Base-by-base conservation (phyloP, 2,888 invertebrate genomes). In the Meta bourneti region DNA sequence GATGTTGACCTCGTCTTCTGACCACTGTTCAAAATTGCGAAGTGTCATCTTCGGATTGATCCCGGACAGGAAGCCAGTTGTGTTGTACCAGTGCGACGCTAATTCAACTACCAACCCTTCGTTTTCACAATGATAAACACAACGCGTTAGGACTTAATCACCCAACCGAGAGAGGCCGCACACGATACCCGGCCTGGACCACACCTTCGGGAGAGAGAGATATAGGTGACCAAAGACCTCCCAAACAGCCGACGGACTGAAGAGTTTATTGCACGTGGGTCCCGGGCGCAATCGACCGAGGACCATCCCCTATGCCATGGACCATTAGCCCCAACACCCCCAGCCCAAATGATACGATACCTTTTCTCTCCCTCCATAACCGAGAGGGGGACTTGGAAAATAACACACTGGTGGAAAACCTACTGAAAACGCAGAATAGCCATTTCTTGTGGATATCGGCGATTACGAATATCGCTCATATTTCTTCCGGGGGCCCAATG, bases 261-360 rank as follows among this genome's bases (percentile, higher is more conserved):
- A 61, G 78, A 75, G 69, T 91, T 91, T 91, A 91, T 91, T 87
- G 87, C 91, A 77, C 71, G 79, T 81, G 88, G 81, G 74, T n/a
- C 70, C 72, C 71, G 86, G 16, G 86, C 69, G 91, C 91, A 91
- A 91, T 91, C 87, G 91, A 74, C 49, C 91, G 78, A 48, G 78
- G 86, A n/a, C 87, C 87, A 91, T 91, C 83, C 72, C 78, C 81
- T 11, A 52, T 11, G 52, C 71, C 89, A 90, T 77, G 89, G 89
- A 8, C 89, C 89, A 90, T 90, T 90, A 84, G 83, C n/a, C 80
- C 80, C 54, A 19, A 86, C 69, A 69, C 72, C 79, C 49, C 80
- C 48, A 51, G 52, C 16, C 20, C 61, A 34, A 54, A 52, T 71
- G 86, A 78, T 70, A 51, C 86, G 78, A 86, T 71, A 86, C 86